These are phyloP conservation scores for Pelobates cultripes DNA, from an alignment of 2,797 vertebrate genomes.

Conservation along the genomic window DNA sequence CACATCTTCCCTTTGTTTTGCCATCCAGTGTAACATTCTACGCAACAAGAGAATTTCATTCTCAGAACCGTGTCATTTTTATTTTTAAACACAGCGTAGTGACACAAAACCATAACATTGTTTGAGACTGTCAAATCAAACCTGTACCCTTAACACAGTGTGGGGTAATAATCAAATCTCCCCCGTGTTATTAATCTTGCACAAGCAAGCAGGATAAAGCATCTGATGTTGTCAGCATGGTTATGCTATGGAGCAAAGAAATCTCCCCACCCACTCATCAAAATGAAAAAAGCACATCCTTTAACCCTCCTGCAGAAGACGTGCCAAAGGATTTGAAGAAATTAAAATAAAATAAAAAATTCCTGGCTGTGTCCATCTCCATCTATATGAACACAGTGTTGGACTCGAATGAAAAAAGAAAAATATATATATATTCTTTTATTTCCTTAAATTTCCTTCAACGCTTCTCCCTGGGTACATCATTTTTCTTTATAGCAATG, in stretches of 20 bases:
- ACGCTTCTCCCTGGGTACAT: slow-evolving; percentile 37
- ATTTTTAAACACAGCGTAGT: not conserved
- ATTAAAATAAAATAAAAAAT: not conserved
- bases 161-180: not conserved
- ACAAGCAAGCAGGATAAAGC: no score
- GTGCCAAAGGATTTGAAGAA: not conserved
- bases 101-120: not conserved
- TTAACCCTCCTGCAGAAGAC: not conserved
- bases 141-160: not conserved
- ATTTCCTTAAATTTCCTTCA: slow-evolving; percentile 21
- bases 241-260: not conserved
- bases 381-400: slow-evolving; percentile 7
- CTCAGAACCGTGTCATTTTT: not conserved
- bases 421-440: not conserved
- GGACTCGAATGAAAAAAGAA: not conserved
- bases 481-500: slow-evolving; percentile 42
- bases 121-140: not conserved
- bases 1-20: slow-evolving; percentile 34
- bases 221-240: not conserved
- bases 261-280: not conserved
- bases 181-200: no score
- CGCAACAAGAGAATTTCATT: slow-evolving; percentile 15
- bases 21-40: slow-evolving; percentile 22
- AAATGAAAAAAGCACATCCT: not conserved
- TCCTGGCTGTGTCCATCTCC: slow-evolving; percentile 4